Conservation (phyloP, 2,888 invertebrate species). For the Scaptomyza reducta region DNA sequence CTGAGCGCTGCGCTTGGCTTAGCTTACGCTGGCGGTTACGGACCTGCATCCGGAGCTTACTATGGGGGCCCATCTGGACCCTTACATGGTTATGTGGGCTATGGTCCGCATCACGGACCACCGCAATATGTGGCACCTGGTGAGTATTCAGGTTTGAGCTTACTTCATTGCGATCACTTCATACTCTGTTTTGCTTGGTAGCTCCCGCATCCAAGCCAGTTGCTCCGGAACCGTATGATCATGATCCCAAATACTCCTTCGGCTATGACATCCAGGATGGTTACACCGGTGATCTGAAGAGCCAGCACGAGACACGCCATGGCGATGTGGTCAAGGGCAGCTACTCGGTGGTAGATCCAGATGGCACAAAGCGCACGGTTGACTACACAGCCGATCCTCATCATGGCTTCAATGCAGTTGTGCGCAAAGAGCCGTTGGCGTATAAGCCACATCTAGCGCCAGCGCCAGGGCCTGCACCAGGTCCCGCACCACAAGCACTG, state of each 20-base stretch:
- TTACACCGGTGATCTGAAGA: slow-evolving; percentile 85
- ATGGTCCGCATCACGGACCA: slow-evolving; percentile 68
- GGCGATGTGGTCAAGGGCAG: slow-evolving; percentile 88
- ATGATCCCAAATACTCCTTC: slow-evolving; percentile 85
- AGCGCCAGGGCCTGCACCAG: slow-evolving; percentile 45
- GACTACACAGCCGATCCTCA: slow-evolving; percentile 86
- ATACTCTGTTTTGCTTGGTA: neutral
- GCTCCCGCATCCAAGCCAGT: slow-evolving; percentile 70
- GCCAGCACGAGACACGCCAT: slow-evolving; percentile 87
- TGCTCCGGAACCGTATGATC: slow-evolving; percentile 82
- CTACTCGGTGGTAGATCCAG: slow-evolving; percentile 85
- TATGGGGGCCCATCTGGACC: slow-evolving; percentile 74
- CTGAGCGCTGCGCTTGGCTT: slow-evolving; percentile 70
- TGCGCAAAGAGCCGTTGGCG: slow-evolving; percentile 82
- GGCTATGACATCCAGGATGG: slow-evolving; percentile 85
- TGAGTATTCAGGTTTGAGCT: slow-evolving; percentile 26
- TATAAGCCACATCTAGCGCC: slow-evolving; percentile 64
- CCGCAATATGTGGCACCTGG: slow-evolving; percentile 72
- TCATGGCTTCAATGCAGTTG: slow-evolving; percentile 84
- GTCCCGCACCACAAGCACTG: slow-evolving; percentile 51
- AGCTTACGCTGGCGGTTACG: slow-evolving; percentile 76
- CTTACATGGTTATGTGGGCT: slow-evolving; percentile 63
- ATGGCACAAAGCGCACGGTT: slow-evolving; percentile 87
- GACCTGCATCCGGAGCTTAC: slow-evolving; percentile 76
- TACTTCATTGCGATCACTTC: neutral